A percentile compares a stretch with the other conserved stretches of the same genome.
These are phyloP conservation scores for Watsonalla binaria DNA, from an alignment of 2,888 invertebrate species.

Conservation along the genomic window DNA sequence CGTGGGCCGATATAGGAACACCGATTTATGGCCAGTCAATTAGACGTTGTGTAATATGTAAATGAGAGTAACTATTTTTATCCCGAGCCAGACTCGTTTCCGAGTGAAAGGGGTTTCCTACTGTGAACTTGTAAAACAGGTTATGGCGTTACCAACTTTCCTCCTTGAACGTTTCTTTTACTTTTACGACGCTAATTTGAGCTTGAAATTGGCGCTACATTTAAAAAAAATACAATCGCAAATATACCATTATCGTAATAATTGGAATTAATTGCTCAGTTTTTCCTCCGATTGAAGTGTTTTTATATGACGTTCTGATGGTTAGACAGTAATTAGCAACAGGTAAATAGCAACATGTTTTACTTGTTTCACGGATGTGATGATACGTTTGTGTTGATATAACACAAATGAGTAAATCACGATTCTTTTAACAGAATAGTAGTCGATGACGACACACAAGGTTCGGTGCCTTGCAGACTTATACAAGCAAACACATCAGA, in stretches of 20 bases:
- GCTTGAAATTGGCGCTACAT: no score
- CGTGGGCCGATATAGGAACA: conserved; percentile 35
- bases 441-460: background rate
- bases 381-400: no score
- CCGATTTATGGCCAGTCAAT: conserved; percentile 58
- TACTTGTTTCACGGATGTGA: no score
- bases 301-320: background rate
- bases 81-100: conserved; percentile 41
- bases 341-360: no score
- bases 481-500: background rate
- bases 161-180: conserved; percentile 32
- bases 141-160: conserved; percentile 41
- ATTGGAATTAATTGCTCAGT: no score
- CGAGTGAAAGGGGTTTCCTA: conserved; percentile 69
- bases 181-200: conserved; percentile 4
- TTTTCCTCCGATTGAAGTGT: no score
- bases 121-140: conserved; percentile 48
- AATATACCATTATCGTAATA: no score
- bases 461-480: no score
- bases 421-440: conserved; percentile 8
- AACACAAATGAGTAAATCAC: no score
- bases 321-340: conserved; percentile 1
- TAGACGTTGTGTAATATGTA: conserved; percentile 60
- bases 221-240: no score
- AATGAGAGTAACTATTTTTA: conserved; percentile 61